Conservation (phyloP, 2,888 invertebrate genomes). For the Cataglyphis rosenhaueri region DNA sequence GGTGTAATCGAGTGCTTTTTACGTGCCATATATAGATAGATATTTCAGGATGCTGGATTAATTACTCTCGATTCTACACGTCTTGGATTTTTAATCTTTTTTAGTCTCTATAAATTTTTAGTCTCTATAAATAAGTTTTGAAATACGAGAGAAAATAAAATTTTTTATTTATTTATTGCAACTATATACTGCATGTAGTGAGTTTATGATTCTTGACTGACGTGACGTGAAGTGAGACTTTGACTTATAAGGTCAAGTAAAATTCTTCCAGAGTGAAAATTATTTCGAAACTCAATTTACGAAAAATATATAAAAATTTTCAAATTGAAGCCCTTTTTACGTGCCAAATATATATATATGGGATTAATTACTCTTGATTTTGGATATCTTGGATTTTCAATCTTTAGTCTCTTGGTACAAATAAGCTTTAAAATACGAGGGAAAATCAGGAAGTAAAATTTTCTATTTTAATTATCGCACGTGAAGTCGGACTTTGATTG, state of each 20-base stretch:
- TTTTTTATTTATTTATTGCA: too few relatives aligned
- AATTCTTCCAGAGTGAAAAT: too few relatives aligned
- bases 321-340: not conserved
- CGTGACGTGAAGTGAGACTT: too few relatives aligned
- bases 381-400: not conserved
- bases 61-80: not conserved
- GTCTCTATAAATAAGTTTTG: not conserved
- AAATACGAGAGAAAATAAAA: not conserved
- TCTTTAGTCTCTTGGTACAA: not conserved
- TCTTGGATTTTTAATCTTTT: not conserved
- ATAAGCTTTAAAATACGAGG: not conserved
- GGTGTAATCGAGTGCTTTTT: conserved; percentile 29
- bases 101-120: not conserved
- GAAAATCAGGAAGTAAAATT: not conserved
- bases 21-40: not conserved
- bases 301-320: too few relatives aligned
- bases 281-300: too few relatives aligned
- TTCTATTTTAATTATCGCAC: not conserved
- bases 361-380: conserved; percentile 1
- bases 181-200: too few relatives aligned
- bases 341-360: not conserved
- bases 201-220: too few relatives aligned
- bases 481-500: too few relatives aligned
- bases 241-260: too few relatives aligned
- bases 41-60: not conserved